Evolutionary conservation across 2,888 invertebrate species (phyloP).

Genomic region (Clistopyga incitator): DNA sequence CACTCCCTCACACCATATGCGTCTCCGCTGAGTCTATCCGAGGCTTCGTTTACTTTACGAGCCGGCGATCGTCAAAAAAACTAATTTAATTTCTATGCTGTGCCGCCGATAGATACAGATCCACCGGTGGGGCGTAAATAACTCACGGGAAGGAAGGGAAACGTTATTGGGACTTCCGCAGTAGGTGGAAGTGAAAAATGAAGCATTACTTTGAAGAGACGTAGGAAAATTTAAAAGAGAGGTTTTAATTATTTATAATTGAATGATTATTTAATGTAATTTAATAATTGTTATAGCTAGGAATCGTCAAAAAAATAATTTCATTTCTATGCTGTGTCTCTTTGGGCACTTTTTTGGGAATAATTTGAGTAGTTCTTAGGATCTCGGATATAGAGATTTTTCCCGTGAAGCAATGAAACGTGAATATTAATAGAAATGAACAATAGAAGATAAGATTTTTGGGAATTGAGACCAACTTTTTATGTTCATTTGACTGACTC

Average conservation of each 20-base stretch:
- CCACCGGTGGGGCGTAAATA: neutral
- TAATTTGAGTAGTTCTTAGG: neutral
- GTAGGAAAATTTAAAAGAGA: neutral
- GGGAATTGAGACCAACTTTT: neutral
- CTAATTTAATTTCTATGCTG: constrained; percentile 26
- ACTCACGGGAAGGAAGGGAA: neutral
- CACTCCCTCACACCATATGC: constrained; percentile 67
- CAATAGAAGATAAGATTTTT: neutral
- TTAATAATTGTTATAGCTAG: too few relatives aligned
- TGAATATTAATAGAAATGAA: neutral
- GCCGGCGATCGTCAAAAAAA: constrained; percentile 38
- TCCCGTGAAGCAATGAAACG: too few relatives aligned
- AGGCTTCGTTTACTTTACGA: constrained; percentile 40
- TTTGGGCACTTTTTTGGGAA: too few relatives aligned
- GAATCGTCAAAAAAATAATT: too few relatives aligned
- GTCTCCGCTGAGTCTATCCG: constrained; percentile 55
- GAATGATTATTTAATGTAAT: too few relatives aligned
- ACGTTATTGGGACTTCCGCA: constrained; percentile 4
- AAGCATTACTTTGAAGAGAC: neutral
- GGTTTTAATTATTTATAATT: too few relatives aligned
- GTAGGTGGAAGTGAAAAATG: neutral
- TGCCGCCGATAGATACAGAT: constrained; percentile 9
- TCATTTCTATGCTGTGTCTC: too few relatives aligned
- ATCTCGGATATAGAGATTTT: neutral
- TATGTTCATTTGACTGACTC: neutral